phyloP scores from a whole-genome alignment of 2,888 invertebrate species.

The Didymodactylos carnosus region DNA sequence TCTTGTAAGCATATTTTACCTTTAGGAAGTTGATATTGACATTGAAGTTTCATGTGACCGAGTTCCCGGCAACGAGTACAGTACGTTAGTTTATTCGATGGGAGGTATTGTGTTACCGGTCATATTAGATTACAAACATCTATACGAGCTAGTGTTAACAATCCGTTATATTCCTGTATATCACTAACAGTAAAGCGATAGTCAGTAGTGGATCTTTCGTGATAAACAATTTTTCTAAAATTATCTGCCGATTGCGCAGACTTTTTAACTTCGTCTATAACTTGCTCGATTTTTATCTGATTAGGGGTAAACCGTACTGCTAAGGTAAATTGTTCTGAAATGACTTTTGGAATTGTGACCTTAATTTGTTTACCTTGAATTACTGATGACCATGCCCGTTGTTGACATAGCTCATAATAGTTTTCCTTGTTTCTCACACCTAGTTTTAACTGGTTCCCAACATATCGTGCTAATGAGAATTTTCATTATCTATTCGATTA shows the following conservation, averaged over 20 bases:
- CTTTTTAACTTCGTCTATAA: background rate
- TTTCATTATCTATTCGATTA: too few species aligned
- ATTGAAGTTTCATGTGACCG: too few species aligned
- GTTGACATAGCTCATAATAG: background rate
- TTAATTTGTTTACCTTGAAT: background rate
- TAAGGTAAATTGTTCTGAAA: background rate
- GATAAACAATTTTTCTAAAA: background rate
- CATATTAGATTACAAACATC: background rate
- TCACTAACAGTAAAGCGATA: background rate
- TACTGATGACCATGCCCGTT: background rate
- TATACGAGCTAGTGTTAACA: background rate
- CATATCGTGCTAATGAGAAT: too few species aligned
- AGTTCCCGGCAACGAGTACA: too few species aligned
- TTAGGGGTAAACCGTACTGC: background rate
- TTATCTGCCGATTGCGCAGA: background rate
- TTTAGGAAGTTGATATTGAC: too few species aligned
- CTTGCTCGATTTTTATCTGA: background rate
- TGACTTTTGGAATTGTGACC: background rate
- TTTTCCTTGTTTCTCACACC: too few species aligned
- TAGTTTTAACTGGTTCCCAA: too few species aligned
- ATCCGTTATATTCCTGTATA: background rate
- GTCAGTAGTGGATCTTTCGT: background rate
- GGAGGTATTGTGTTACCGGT: background rate
- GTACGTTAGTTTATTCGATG: too few species aligned
- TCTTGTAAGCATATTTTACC: too few species aligned